A percentile compares a stretch with the other conserved stretches of the same genome.
These are phyloP conservation scores for Flexamia atlantica DNA, from an alignment of 2,888 invertebrate genomes.

Conservation along the genomic window DNA sequence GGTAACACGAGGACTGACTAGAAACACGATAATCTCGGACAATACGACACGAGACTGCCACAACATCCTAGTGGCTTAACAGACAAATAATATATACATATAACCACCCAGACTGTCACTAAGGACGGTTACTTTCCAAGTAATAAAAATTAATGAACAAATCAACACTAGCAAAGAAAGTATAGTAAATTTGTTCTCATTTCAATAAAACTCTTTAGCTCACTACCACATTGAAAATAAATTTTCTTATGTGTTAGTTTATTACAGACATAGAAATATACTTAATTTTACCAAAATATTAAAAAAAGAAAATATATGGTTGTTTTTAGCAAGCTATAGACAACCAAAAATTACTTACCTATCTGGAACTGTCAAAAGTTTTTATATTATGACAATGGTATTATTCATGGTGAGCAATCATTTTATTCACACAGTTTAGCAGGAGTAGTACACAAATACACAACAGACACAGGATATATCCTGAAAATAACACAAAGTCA, in stretches of 20 bases:
- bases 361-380: not conserved
- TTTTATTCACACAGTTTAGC: not conserved
- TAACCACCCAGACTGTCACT: not conserved
- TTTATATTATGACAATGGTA: not conserved
- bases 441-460: constrained; percentile 31
- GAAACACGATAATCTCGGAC: constrained; percentile 22
- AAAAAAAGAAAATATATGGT: no score
- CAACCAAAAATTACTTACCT: not conserved
- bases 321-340: not conserved
- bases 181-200: no score
- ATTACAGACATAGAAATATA: no score
- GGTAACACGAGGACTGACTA: constrained; percentile 50
- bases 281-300: no score
- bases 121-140: no score
- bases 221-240: no score
- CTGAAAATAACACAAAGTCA: not conserved
- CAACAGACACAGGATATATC: not conserved
- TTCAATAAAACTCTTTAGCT: no score
- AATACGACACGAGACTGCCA: not conserved
- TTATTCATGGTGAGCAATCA: constrained; percentile 33
- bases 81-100: not conserved
- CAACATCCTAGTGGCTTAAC: not conserved
- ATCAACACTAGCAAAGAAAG: no score
- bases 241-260: no score
- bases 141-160: no score